A percentile compares a stretch with the other conserved stretches of the same genome.
Conservation (phyloP, 2,888 invertebrate species). For the Cheilosia scutellata region DNA sequence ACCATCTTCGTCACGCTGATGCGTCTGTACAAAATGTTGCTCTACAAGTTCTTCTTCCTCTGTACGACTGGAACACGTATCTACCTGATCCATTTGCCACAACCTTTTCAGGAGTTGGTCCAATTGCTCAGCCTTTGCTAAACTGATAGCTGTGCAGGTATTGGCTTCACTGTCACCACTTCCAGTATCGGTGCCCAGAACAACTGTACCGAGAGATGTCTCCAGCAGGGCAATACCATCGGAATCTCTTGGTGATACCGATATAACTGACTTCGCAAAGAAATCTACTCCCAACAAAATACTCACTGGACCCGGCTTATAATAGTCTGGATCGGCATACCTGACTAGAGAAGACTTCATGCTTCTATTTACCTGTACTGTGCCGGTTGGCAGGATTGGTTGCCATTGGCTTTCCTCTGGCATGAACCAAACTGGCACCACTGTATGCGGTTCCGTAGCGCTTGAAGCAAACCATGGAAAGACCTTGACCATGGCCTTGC, state of each 20-base stretch:
- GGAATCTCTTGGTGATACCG: background rate
- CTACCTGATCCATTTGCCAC: constrained; percentile 19
- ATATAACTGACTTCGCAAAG: background rate
- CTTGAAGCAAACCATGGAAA: background rate
- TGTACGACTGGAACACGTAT: background rate
- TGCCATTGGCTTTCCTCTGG: constrained; percentile 17
- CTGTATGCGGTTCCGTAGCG: background rate
- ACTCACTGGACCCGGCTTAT: background rate
- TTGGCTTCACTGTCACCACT: background rate
- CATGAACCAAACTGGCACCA: background rate
- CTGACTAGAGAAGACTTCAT: background rate
- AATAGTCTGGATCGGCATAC: constrained; percentile 6
- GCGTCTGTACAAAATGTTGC: constrained; percentile 5
- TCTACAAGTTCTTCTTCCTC: constrained; percentile 29
- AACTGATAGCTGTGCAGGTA: background rate
- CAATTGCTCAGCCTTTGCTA: background rate
- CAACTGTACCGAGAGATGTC: constrained; percentile 3
- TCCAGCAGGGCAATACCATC: constrained; percentile 4
- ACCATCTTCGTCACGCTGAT: background rate
- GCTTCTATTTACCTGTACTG: background rate
- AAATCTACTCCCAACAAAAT: no score
- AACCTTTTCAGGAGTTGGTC: background rate
- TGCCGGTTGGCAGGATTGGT: background rate
- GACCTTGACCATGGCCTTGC: background rate
- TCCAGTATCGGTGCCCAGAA: background rate